A percentile compares a stretch with the other conserved stretches of the same genome.
phyloP scores from a whole-genome alignment of 2,113 vertebrate genomes.

The Tretioscincus oriximinensis region DNA sequence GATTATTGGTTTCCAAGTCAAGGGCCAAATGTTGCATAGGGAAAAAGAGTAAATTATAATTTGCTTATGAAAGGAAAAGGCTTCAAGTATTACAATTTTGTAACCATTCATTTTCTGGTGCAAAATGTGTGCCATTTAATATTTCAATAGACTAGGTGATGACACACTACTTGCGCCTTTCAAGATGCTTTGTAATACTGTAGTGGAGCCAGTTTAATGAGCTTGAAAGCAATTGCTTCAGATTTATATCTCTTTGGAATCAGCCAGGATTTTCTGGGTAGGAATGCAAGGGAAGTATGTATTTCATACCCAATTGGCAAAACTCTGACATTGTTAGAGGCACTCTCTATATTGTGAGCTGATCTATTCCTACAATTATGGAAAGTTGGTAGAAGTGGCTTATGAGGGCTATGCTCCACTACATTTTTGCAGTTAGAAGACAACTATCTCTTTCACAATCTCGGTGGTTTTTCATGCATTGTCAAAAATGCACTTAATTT shows the following conservation, averaged over 20 bases:
- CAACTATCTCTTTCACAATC: neutral
- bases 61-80: constrained; percentile 45
- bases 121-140: constrained; percentile 62
- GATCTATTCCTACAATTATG: neutral
- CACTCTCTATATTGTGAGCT: neutral
- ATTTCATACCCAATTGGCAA: constrained; percentile 2
- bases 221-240: constrained; percentile 59
- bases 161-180: constrained; percentile 47
- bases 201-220: constrained; percentile 64
- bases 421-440: neutral
- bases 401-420: too few relatives aligned
- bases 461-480: neutral
- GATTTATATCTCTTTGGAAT: constrained; percentile 60
- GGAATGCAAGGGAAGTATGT: constrained; percentile 41
- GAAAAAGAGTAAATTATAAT: constrained; percentile 61
- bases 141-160: constrained; percentile 51
- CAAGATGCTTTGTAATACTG: constrained; percentile 57
- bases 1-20: constrained; percentile 67
- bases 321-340: constrained; percentile 3
- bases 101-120: constrained; percentile 66
- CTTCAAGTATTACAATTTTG: constrained; percentile 63
- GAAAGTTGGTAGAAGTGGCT: neutral
- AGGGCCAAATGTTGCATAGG: constrained; percentile 68
- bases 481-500: neutral
- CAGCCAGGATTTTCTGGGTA: constrained; percentile 48